Percentiles rank a stretch among this genome's conserved stretches.
Evolutionary conservation across 2,888 invertebrate genomes (phyloP).

Genomic region (Chironomus riparius): DNA sequence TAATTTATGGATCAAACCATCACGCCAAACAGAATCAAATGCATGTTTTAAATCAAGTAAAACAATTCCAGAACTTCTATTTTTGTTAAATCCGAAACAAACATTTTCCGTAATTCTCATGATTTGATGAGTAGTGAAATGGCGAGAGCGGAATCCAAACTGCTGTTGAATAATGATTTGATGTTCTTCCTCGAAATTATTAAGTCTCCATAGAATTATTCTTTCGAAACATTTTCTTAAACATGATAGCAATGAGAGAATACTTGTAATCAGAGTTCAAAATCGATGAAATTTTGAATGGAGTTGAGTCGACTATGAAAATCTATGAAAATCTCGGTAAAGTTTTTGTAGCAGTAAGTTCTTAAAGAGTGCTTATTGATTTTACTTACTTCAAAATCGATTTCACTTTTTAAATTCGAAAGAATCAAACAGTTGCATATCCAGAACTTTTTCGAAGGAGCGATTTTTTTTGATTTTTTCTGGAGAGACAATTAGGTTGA

Average conservation of each 20-base stretch:
- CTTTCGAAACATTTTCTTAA: conserved; percentile 32
- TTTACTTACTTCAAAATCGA: no score
- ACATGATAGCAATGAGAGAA: conserved; percentile 30
- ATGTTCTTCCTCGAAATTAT: conserved; percentile 19
- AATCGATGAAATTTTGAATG: no score
- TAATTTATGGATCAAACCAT: conserved; percentile 32
- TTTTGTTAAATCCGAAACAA: conserved; percentile 30
- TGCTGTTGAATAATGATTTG: conserved; percentile 31
- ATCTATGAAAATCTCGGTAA: no score
- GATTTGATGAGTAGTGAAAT: conserved; percentile 34
- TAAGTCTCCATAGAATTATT: conserved; percentile 29
- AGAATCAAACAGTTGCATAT: no score
- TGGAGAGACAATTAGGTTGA: no score
- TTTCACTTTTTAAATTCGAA: no score
- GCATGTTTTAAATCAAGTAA: conserved; percentile 35
- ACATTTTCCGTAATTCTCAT: conserved; percentile 31
- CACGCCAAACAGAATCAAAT: conserved; percentile 36
- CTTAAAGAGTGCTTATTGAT: no score
- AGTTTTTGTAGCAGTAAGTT: no score
- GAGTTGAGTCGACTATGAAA: no score
- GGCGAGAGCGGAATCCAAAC: conserved; percentile 33
- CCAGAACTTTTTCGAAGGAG: no score
- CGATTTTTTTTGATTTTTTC: no score
- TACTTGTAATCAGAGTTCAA: no score
- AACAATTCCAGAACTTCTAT: conserved; percentile 31